Percentiles rank a stretch among this genome's conserved stretches.
These are phyloP conservation scores for Pomacea canaliculata DNA, from an alignment of 2,888 invertebrate species.

Conservation along the genomic window DNA sequence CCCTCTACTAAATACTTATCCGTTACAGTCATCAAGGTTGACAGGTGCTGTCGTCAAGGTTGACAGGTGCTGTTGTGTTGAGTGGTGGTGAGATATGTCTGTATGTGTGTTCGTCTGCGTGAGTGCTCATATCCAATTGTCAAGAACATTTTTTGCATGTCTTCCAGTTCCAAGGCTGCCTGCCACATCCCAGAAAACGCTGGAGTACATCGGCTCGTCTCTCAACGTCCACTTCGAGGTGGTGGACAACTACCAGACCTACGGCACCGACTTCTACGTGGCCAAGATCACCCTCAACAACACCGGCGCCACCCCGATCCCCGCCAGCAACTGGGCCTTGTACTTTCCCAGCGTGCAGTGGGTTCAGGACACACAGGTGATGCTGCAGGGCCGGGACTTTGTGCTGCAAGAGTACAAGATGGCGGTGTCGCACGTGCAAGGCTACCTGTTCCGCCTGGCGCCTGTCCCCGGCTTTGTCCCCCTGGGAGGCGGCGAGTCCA, in stretches of 20 bases:
- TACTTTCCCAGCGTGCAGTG: slow-evolving; percentile 43
- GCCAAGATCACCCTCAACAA: slow-evolving; percentile 40
- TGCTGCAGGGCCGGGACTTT: slow-evolving; percentile 16
- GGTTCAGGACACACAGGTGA: slow-evolving; percentile 19
- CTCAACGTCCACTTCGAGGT: slow-evolving; percentile 41
- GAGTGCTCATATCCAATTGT: too few relatives aligned
- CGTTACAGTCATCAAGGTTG: too few relatives aligned
- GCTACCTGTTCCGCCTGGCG: slow-evolving; percentile 46
- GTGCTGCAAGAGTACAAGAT: slow-evolving; percentile 19
- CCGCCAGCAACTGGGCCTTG: slow-evolving; percentile 51
- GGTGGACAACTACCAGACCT: slow-evolving; percentile 32
- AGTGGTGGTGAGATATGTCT: too few relatives aligned
- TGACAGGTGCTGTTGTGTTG: too few relatives aligned
- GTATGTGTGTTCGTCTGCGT: too few relatives aligned
- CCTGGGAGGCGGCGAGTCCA: slow-evolving; percentile 25
- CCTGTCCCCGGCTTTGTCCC: slow-evolving; percentile 33
- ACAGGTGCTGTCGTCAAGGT: too few relatives aligned
- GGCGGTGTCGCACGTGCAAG: slow-evolving; percentile 35
- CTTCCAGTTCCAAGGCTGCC: slow-evolving; percentile 35
- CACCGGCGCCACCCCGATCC: slow-evolving; percentile 35
- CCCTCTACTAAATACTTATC: too few relatives aligned
- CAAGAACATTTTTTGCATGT: too few relatives aligned
- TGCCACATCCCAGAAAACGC: slow-evolving; percentile 37
- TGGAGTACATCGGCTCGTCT: slow-evolving; percentile 51
- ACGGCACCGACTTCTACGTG: slow-evolving; percentile 28